Conservation (phyloP, 64 coral and sea anemone genomes). For the Cladopsammia gracilis region DNA sequence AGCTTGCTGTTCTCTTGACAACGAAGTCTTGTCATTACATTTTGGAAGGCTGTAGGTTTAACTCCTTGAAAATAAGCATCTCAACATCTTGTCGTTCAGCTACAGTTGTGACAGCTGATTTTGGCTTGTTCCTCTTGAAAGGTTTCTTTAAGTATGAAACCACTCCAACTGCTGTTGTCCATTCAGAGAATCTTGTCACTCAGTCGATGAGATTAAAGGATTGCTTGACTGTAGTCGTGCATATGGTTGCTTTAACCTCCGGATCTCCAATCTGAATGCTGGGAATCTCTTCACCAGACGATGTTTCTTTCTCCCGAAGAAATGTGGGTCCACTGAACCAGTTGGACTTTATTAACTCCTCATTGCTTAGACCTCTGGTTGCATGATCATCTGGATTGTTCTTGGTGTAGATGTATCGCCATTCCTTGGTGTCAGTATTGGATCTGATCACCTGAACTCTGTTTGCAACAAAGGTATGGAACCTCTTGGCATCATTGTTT, state of each 20-base stretch:
- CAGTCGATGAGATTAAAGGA: background rate
- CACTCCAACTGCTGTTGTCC: background rate
- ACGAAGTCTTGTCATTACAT: constrained; percentile 25
- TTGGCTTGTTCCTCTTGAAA: background rate
- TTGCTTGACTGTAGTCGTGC: background rate
- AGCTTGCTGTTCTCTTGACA: background rate
- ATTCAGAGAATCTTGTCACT: background rate
- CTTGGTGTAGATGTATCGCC: constrained; percentile 28
- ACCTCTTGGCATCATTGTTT: background rate
- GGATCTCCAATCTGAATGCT: background rate
- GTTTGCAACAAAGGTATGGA: constrained; percentile 47
- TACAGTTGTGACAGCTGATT: background rate
- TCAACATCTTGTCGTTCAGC: constrained; percentile 18
- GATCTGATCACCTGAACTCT: constrained; percentile 26
- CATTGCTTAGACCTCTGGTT: constrained; percentile 2
- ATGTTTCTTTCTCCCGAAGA: background rate
- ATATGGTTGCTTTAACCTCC: constrained; percentile 15
- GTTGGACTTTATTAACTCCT: constrained; percentile 34
- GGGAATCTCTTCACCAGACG: background rate
- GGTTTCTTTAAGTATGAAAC: background rate
- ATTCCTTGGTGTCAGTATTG: constrained; percentile 26
- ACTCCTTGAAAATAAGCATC: background rate
- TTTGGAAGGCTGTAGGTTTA: background rate
- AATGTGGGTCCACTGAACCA: constrained; percentile 35
- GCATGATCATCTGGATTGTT: constrained; percentile 40